Conservation (phyloP, 2,797 vertebrate species). For the Vultur gryphus region DNA sequence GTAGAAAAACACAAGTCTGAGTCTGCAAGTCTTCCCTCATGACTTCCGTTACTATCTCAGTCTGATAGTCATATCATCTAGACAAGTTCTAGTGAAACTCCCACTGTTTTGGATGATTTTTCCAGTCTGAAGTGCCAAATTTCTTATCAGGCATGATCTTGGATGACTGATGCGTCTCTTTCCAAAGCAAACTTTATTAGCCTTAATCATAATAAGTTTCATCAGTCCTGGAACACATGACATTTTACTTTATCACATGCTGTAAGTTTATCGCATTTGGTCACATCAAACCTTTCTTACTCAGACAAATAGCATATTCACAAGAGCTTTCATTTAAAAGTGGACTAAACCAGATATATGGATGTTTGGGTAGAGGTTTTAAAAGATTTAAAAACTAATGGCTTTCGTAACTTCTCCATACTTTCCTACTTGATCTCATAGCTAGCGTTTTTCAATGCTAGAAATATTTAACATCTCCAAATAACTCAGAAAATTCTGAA, state of each 20-base stretch:
- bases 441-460: background rate
- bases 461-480: background rate
- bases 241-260: background rate
- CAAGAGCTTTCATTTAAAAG: background rate
- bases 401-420: background rate
- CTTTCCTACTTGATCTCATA: background rate
- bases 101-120: background rate
- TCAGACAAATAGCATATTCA: background rate
- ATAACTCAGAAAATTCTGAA: background rate
- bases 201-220: background rate
- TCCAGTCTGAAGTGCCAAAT: background rate
- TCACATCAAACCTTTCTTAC: background rate
- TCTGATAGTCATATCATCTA: background rate
- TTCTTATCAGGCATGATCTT: background rate
- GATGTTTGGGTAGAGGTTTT: background rate
- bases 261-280: background rate
- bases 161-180: background rate
- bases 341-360: background rate
- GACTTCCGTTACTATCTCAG: background rate
- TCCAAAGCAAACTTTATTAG: background rate
- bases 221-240: background rate
- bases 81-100: background rate
- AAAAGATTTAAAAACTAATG: background rate
- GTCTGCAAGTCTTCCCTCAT: background rate
- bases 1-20: background rate